phyloP scores from a whole-genome alignment of 1,140 invertebrate genomes.

The Hylaeus volcanicus region DNA sequence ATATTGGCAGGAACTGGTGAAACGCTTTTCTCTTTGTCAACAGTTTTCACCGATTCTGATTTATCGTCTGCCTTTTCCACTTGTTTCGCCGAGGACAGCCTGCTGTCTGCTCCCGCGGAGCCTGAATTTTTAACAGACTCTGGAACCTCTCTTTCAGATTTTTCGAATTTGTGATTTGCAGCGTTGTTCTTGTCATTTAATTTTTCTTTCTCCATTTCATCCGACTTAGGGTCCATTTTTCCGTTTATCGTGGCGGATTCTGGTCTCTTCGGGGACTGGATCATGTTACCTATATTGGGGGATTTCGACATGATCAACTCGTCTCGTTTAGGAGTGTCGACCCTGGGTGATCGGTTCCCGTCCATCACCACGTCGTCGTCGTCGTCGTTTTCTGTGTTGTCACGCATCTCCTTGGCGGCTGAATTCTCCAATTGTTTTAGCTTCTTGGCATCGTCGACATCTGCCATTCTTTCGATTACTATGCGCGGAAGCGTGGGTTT shows the following conservation, averaged over 20 bases:
- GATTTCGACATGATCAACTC: constrained; percentile 25
- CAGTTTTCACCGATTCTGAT: no score
- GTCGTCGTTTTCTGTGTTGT: constrained; percentile 59
- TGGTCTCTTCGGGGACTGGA: constrained; percentile 13
- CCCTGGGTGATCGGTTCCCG: constrained; percentile 41
- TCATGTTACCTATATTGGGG: background rate
- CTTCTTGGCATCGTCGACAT: constrained; percentile 53
- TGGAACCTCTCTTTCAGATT: background rate
- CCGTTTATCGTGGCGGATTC: constrained; percentile 29
- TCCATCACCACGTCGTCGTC: constrained; percentile 72
- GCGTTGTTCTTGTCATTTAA: background rate
- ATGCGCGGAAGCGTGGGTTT: constrained; percentile 49
- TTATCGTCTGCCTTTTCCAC: background rate
- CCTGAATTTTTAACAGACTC: background rate
- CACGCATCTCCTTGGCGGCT: constrained; percentile 26
- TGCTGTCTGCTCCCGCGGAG: background rate
- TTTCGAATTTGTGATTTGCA: background rate
- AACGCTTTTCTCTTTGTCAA: background rate
- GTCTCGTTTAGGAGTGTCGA: background rate
- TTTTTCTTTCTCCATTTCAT: background rate
- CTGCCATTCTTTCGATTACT: constrained; percentile 68
- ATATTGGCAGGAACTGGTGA: background rate
- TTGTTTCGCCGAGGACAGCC: background rate
- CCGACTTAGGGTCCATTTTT: constrained; percentile 19
- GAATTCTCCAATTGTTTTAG: constrained; percentile 25